Evolutionary conservation across 2,797 vertebrate species (phyloP), one percentile per base, ranked within the genome.

Genomic region (Tokudaia muenninki): DNA sequence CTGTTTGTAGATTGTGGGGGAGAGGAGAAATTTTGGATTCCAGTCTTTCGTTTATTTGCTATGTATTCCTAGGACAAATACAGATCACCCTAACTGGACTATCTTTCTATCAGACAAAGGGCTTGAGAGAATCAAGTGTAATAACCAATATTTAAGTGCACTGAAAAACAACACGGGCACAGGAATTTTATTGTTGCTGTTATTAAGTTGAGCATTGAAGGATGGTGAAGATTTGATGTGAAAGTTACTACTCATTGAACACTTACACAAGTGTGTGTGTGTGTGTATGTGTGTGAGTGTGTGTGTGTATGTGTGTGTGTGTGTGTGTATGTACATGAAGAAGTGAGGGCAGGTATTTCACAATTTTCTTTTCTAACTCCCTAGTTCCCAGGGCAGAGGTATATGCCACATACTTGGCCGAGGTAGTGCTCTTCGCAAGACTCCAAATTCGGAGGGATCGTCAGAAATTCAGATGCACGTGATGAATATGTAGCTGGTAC

Each of bases 191-290:
- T 26, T 63, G 59, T 81, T 90, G 17, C 79, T 93, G n/a, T 59
- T 92, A 79, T 57, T 92, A 70, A 94, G 41, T 75, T 94, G 22
- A 50, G 34, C 52, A 29, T 91, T 92, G 59, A 93, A 95, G 31
- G 41, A 91, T 88, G 79, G 24, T 95, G 31, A 95, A 92, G 11
- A 78, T 89, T 87, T 88, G 93, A 92, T 37, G 77, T 59, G 63
- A 90, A 92, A 96, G 41, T 17, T 70, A 82, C 1, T 47, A 83
- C 29, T 80, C 59, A 47, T 31, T 92, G 50, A 94, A 24, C 22
- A 84, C 52, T 95, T 84, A 59, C 67, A 41, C 31, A 74, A 57
- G 75, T 91, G 47, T 37, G 1, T 65, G 17, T 65, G 57, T 82
- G 55, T 44, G 37, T 44, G 59, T 63, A 37, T 83, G 59, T 63